Evolutionary conservation across 2,113 vertebrate genomes (phyloP), one percentile per base, ranked within the genome.

Genomic region (Pardalotus punctatus): DNA sequence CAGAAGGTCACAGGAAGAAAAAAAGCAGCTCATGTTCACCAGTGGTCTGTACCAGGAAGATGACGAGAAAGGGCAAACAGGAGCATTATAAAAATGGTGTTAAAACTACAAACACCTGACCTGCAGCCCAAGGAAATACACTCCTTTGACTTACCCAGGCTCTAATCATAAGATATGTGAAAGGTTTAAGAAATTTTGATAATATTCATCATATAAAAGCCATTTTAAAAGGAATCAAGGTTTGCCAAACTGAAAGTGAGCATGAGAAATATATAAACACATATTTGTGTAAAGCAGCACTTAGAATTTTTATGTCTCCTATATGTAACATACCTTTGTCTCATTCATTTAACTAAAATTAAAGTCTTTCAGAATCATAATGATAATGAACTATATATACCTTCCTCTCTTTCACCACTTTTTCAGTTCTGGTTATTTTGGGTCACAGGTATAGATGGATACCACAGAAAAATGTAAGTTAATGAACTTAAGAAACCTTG

Each of bases 1-100:
- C 78, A 94, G 25, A 91, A 86, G 50, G n/a, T 40, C 51, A 61
- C 45, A 66, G 86, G 97, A 95, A 33, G 25, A 85, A 21, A 77
- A 73, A 71, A 66, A 61, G 53, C 70, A 78, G 40, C 64, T 96
- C 5, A 1, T n/a, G 31, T 60, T 96, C 38, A 90, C 82, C 43
- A 80, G 31, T 45, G 35, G 13, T 43, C 29, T 77, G 28, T 50
- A 24, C 22, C 45, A 48, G 40, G 50, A 47, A 93, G 80, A 76
- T 5, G 3, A 73, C 22, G 16, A 69, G 60, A 61, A 91, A 76
- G 43, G 16, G 4, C 7, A 82, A 87, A 62, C 7, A 50, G 67
- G 14, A 81, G 5, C 16, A 58, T 66, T 77, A 56, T 12, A 83
- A 78, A 78, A 5, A 31, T 0, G 0, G 22, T 20, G 15, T 57